Evolutionary conservation across 2,113 vertebrate genomes (phyloP).

Genomic region (human (Homo sapiens)): GRCh38 chr4:66237001-66237500

Average conservation of each 20-base stretch:
- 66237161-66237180: background rate
- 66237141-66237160: background rate
- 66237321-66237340: background rate
- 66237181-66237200: background rate
- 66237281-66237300: background rate
- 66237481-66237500: background rate
- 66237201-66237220: too few species aligned
- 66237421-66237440: background rate
- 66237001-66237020: background rate
- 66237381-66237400: background rate
- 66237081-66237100: background rate
- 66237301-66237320: background rate
- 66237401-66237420: background rate
- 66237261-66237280: background rate
- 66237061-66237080: background rate
- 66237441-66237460: background rate
- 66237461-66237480: background rate
- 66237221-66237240: background rate
- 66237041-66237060: background rate
- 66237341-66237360: too few species aligned
- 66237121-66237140: background rate
- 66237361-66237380: background rate
- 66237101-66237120: background rate
- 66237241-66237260: background rate
- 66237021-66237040: background rate